Base-by-base conservation (phyloP, 2,888 invertebrate species). In the Coenonympha arcania region DNA sequence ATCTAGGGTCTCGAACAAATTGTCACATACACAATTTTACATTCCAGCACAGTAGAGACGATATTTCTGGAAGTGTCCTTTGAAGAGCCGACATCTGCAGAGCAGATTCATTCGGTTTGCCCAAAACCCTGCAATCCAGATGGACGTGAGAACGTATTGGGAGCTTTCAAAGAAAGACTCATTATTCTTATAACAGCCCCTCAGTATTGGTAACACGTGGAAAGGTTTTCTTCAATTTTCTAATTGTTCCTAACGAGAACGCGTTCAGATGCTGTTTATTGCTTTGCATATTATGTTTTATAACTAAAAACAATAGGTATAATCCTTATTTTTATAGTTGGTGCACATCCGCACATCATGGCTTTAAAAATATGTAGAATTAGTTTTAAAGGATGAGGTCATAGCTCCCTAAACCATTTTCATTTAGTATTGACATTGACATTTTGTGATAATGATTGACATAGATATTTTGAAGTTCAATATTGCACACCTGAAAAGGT, bases 111-210 rank as follows among this genome's bases (percentile, higher is more conserved):
- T 65, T 63, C 60, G 63, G 63, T 68, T 75, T 80, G 71, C 74
- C 83, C 69, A 81, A 84, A 85, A 83, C 71, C 66, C 76, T 77
- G 78, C 75, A 67, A 64, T 68, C 72, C 84, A 84, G 70, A 77
- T 84, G 84, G 72, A 76, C 76, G 79, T 82, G 82, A 73, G 80
- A 82, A 82, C 73, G 59, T 58, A 63, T 58, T n/a, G 56, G 55
- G 66, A 68, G 71, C 73, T 75, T 73, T 73, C 69, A 71, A 75
- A 75, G 73, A 76, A 76, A 76, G 66, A 64, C 59, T 60, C 61
- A 54, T 61, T 61, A 70, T 48, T 54, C 52, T 50, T 51, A 48
- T 43, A 46, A 44, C 36, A 42, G 22, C 34, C 41, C 48, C 47
- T 26, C 48, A n/a, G n/a, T n/a, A 50, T 51, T 52, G 48, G 48